These are phyloP conservation scores for Bilobella aurantiaca DNA, from an alignment of 1,140 invertebrate species.

Conservation along the genomic window DNA sequence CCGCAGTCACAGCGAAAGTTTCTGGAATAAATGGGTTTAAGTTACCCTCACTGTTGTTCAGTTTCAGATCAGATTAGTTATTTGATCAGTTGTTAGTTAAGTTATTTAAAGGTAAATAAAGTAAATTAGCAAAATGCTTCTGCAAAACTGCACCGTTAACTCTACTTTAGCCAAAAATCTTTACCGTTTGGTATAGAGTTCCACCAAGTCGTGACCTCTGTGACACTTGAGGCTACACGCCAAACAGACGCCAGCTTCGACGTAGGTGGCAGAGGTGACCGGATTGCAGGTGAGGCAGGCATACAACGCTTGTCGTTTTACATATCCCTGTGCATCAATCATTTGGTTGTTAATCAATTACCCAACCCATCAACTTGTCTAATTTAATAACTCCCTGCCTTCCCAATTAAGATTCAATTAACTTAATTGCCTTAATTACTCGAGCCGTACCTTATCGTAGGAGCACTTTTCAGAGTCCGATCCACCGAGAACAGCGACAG, in stretches of 20 bases:
- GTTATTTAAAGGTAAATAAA: constrained; percentile 10
- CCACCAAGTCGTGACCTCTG: constrained; percentile 87
- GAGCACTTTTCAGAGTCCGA: neutral
- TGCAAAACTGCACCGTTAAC: no score
- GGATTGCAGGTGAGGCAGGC: constrained; percentile 80
- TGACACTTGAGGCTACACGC: constrained; percentile 92
- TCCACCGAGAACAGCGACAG: constrained; percentile 19
- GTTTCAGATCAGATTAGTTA: no score
- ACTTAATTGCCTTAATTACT: neutral
- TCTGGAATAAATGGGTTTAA: no score
- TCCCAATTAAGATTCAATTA: neutral
- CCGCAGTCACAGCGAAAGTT: constrained; percentile 97
- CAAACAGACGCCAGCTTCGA: constrained; percentile 75
- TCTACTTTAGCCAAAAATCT: no score
- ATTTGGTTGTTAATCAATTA: no score
- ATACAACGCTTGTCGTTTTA: constrained; percentile 87
- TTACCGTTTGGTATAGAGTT: constrained; percentile 90
- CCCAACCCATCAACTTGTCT: neutral
- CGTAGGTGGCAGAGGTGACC: constrained; percentile 44
- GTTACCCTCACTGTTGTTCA: no score
- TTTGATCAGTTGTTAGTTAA: no score
- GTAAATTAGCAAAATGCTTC: neutral
- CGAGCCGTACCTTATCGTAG: neutral
- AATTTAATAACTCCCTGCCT: neutral
- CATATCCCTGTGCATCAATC: constrained; percentile 70